Evolutionary conservation across 2,797 vertebrate species (phyloP).

Genomic region (Clarias laeviceps): DNA sequence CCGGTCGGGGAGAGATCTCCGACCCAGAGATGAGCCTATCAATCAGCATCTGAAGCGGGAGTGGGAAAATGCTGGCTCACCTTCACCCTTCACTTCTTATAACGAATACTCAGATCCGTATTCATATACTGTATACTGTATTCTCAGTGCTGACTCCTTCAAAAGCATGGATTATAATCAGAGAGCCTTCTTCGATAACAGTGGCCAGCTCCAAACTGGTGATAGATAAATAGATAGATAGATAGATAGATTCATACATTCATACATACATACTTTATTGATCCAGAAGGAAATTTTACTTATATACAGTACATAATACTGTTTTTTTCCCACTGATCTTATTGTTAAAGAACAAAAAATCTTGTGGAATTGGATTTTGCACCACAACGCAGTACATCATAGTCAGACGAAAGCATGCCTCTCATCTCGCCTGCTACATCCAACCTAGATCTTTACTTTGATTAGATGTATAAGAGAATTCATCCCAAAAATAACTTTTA

Average conservation of each 20-base stretch:
- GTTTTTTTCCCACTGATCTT: neutral
- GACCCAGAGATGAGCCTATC: conserved; percentile 40
- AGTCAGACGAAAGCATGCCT: neutral
- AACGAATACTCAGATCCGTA: neutral
- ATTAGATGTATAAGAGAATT: neutral
- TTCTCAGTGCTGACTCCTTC: neutral
- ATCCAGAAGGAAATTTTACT: no score
- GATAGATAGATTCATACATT: no score
- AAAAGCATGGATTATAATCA: neutral
- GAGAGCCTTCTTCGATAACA: neutral
- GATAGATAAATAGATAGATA: no score
- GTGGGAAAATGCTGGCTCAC: neutral
- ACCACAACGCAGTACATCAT: neutral
- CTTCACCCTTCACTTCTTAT: neutral
- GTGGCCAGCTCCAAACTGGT: neutral
- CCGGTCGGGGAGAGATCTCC: conserved; percentile 17
- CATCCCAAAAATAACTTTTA: no score
- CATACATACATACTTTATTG: no score
- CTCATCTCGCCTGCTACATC: neutral
- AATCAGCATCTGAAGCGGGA: conserved; percentile 26
- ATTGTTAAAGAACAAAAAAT: neutral
- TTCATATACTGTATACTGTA: no score
- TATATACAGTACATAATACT: no score
- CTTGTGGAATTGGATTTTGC: neutral
- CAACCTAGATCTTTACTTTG: neutral